These are phyloP conservation scores for Schizopygopsis pylzovi DNA, from an alignment of 2,797 vertebrate species.

Conservation along the genomic window DNA sequence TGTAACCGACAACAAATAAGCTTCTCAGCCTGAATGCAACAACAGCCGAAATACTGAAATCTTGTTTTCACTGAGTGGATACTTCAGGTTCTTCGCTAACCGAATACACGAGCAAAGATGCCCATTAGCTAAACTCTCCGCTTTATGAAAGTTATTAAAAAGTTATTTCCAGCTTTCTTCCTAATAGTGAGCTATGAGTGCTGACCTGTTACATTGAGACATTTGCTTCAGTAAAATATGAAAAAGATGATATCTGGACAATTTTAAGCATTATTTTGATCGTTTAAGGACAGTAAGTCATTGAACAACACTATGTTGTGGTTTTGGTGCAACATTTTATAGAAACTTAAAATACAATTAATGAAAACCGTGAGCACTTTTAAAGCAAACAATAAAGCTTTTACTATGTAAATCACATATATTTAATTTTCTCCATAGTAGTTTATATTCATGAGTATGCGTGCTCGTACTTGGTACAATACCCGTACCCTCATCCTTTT, in stretches of 20 bases:
- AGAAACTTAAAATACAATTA: background rate
- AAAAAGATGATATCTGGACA: background rate
- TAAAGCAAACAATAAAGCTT: slow-evolving; percentile 1
- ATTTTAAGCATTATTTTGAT: background rate
- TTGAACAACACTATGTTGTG: background rate
- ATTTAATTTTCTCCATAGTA: background rate
- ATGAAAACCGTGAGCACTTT: background rate
- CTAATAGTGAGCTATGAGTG: background rate
- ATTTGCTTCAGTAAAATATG: background rate
- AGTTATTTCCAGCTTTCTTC: background rate
- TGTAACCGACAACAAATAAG: slow-evolving; percentile 24
- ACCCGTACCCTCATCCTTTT: slow-evolving; percentile 42
- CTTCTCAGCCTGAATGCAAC: background rate
- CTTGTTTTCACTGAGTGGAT: background rate
- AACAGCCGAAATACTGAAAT: background rate
- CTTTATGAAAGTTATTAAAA: background rate
- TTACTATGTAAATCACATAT: background rate
- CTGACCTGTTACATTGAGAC: background rate
- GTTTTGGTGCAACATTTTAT: background rate
- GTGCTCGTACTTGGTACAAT: background rate
- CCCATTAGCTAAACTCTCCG: slow-evolving; percentile 12
- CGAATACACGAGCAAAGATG: background rate
- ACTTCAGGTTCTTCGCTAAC: slow-evolving; percentile 19
- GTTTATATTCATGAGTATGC: background rate
- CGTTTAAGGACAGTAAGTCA: background rate